Evolutionary conservation across 2,797 vertebrate genomes (phyloP).

Genomic region (Tapera naevia): DNA sequence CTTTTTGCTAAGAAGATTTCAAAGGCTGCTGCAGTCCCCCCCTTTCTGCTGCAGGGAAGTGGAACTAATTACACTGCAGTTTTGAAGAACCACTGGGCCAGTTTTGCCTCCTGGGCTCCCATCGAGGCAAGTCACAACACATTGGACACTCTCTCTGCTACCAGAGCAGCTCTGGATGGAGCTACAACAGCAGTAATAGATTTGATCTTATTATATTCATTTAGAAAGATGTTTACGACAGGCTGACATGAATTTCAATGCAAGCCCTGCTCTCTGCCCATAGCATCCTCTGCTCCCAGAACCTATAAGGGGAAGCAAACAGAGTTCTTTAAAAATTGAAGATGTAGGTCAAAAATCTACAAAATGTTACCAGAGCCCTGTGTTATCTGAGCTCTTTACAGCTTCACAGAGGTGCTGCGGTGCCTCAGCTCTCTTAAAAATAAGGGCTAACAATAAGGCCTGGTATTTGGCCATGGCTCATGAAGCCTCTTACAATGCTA

Average conservation of each 20-base stretch:
- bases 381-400: not conserved
- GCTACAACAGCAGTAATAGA: not conserved
- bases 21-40: not conserved
- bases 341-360: constrained; percentile 16
- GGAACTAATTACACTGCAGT: not conserved
- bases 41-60: not conserved
- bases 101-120: not conserved
- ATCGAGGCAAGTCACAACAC: not conserved
- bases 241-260: not conserved
- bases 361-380: not conserved
- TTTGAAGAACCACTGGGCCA: not conserved
- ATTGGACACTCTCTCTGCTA: not conserved
- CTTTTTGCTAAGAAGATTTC: not conserved
- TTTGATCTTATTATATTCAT: not conserved
- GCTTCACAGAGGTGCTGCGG: not conserved
- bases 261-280: not conserved
- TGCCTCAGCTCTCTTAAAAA: not conserved
- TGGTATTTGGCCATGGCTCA: not conserved
- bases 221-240: constrained; percentile 4
- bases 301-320: not conserved
- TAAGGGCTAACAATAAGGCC: not conserved
- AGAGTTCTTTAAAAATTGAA: not conserved
- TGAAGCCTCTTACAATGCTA: rapidly evolving
- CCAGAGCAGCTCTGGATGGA: not conserved
- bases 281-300: not conserved